These are phyloP conservation scores for Pseudois nayaur DNA, from an alignment of 2,113 vertebrate genomes.

Conservation along the genomic window DNA sequence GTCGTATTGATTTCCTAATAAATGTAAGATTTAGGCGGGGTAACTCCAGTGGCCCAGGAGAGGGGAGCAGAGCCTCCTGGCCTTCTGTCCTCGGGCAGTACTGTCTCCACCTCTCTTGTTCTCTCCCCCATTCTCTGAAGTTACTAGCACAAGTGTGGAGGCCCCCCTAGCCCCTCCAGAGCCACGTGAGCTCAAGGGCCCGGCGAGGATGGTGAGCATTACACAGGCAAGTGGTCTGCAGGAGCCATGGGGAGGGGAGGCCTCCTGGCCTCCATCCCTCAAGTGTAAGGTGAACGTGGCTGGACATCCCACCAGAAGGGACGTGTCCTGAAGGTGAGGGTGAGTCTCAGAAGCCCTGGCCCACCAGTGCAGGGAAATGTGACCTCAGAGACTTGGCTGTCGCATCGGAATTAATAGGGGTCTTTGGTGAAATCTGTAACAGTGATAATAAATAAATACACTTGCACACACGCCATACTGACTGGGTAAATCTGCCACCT, in stretches of 20 bases:
- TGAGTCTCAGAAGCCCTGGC: constrained; percentile 30
- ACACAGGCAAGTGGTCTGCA: background rate
- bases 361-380: background rate
- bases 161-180: background rate
- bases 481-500: background rate
- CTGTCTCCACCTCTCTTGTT: fast-evolving
- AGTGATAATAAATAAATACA: background rate
- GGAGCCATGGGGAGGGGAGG: background rate
- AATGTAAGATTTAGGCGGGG: constrained; percentile 33
- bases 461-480: background rate
- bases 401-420: background rate
- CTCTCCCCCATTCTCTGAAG: background rate
- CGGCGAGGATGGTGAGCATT: fast-evolving
- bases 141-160: too few relatives aligned
- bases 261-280: background rate
- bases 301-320: constrained; percentile 34
- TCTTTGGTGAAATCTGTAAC: constrained; percentile 16
- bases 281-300: constrained; percentile 4
- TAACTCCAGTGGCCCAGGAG: background rate
- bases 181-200: fast-evolving
- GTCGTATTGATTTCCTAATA: constrained; percentile 45
- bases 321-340: constrained; percentile 31
- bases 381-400: constrained; percentile 44
- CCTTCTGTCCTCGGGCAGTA: fast-evolving
- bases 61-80: background rate